Base-by-base conservation (phyloP, 2,113 vertebrate genomes). In the Alaudala cheleensis region DNA sequence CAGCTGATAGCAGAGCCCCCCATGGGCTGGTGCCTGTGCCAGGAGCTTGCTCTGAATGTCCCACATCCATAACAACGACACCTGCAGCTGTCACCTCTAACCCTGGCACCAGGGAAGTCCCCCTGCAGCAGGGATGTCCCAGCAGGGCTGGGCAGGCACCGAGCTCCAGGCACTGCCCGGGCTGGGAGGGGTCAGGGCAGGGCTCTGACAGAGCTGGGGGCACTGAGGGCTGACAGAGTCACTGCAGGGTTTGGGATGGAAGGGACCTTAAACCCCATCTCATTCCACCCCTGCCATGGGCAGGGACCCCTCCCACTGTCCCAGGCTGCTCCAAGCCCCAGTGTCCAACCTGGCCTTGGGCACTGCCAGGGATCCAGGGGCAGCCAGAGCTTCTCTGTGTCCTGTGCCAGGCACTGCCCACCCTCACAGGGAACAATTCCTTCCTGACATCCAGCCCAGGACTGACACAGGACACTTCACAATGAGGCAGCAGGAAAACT, bases 271-370 rank as follows among this genome's bases (percentile, higher is more conserved):
- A 21, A 71, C 2, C 22, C 7, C 56, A 31, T 13, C 56, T 16
- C 3, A 3, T 49, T 6, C 23, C 79, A 15, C 12, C 24, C 10
- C 25, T 31, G 56, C 21, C 39, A 37, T 11, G 21, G n/a, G 56
- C 47, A 53, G 66, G 47, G 39, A 33, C 69, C n/a, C 49, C 23
- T 73, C 0, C 70, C 60, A 34, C 31, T 2, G 1, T 15, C 14
- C 31, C 82, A 66, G 42, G 23, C 1, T n/a, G 14, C 40, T 60
- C 70, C 14, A 1, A 85, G 3, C 29, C 12, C 42, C 40, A 42
- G 40, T 2, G 0, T 34, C 71, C 51, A 34, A 0, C 44, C 61
- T 22, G 21, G 11, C 25, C 61, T 50, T 31, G 44, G 34, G 0
- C 61, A 49, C 15, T 85, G 0, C 20, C 51, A 66, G 51, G 82